Conservation (phyloP, 2,113 vertebrate species). For the Campylorhamphus procurvoides region DNA sequence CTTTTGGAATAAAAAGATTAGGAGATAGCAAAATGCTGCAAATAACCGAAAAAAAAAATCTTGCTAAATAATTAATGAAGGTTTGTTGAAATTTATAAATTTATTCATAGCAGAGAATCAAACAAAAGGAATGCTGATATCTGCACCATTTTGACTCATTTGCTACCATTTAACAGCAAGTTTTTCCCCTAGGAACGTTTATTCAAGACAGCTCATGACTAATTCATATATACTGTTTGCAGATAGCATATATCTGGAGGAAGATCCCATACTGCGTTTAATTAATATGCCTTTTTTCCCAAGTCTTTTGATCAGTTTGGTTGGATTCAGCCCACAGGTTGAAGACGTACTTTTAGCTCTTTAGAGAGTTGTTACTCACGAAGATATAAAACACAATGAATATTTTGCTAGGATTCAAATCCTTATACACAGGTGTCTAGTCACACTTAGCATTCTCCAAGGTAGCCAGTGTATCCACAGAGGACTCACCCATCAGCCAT, state of each 20-base stretch:
- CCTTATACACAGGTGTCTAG: background rate
- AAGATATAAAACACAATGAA: background rate
- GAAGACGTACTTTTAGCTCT: background rate
- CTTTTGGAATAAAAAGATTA: background rate
- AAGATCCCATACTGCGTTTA: background rate
- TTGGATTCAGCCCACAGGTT: background rate
- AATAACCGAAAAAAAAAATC: background rate
- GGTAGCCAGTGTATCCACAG: background rate
- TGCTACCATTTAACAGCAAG: background rate
- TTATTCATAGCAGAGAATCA: background rate
- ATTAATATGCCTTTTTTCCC: background rate
- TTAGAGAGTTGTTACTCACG: background rate
- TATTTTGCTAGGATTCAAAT: background rate
- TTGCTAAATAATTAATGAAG: background rate
- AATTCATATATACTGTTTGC: background rate
- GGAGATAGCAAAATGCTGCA: background rate
- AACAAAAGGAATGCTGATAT: background rate
- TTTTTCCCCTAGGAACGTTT: background rate
- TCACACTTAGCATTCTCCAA: background rate
- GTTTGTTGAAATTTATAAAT: background rate
- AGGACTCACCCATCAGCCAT: background rate
- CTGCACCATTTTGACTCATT: background rate
- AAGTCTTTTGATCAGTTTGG: background rate
- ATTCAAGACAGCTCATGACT: background rate
- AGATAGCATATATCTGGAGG: background rate